Percentiles rank a stretch among this genome's conserved stretches.
Evolutionary conservation across 2,113 vertebrate species (phyloP).

Genomic region (Delphinapterus leucas): DNA sequence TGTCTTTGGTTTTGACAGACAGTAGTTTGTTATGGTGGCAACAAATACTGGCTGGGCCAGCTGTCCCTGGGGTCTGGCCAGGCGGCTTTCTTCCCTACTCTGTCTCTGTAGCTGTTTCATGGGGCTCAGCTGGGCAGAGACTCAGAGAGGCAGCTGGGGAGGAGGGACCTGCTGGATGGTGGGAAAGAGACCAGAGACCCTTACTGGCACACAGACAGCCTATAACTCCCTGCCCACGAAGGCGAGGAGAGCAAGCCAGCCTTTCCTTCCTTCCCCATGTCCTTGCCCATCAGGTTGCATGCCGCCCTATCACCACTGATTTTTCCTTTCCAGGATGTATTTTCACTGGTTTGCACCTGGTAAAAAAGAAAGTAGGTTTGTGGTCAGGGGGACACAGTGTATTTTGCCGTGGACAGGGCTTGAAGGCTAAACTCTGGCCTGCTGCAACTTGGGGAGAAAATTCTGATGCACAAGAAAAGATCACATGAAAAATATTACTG

Average conservation of each 20-base stretch:
- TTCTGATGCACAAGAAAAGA: not conserved
- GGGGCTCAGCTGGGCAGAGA: slow-evolving; percentile 43
- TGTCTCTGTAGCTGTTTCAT: not conserved
- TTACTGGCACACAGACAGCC: not conserved
- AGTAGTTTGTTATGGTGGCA: not conserved
- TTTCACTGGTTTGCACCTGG: not conserved
- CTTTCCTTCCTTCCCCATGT: not conserved
- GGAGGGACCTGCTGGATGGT: not conserved
- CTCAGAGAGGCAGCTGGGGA: slow-evolving; percentile 47
- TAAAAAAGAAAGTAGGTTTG: not conserved
- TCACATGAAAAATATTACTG: not conserved
- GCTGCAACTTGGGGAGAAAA: not conserved
- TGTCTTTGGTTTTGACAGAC: slow-evolving; percentile 34
- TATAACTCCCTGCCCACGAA: not conserved
- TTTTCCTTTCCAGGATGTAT: not conserved
- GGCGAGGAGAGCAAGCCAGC: not conserved
- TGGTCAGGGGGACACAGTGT: not conserved
- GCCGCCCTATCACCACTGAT: not conserved
- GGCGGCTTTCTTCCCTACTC: not conserved
- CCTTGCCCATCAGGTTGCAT: not conserved
- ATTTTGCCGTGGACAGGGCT: not conserved
- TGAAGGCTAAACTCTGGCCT: not conserved
- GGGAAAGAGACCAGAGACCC: not conserved
- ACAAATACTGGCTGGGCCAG: not conserved
- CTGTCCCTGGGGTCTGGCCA: not conserved